A percentile compares a stretch with the other conserved stretches of the same genome.
Evolutionary conservation across 2,888 invertebrate species (phyloP).

Genomic region (Caradrina kadenii): DNA sequence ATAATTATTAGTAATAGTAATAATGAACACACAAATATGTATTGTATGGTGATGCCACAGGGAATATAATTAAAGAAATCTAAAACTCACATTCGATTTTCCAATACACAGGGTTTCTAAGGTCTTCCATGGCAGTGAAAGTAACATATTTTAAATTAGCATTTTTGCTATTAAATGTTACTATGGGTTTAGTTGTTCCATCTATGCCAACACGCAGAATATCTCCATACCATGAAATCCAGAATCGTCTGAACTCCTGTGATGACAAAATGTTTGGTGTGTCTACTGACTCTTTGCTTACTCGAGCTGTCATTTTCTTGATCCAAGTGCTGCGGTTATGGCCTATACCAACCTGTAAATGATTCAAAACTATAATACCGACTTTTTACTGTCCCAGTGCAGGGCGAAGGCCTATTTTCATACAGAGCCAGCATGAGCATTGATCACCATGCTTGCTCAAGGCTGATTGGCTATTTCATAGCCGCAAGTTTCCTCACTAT

Average conservation of each 20-base stretch:
- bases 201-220: slow-evolving; percentile 80
- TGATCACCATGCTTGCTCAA: too few species aligned
- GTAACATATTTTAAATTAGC: slow-evolving; percentile 71
- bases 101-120: slow-evolving; percentile 66
- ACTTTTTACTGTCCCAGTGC: too few species aligned
- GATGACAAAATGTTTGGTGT: slow-evolving; percentile 85
- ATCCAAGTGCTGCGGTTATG: slow-evolving; percentile 68
- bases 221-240: slow-evolving; percentile 87
- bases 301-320: slow-evolving; percentile 53
- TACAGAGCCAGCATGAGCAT: too few species aligned
- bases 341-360: slow-evolving; percentile 70
- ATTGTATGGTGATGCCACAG: too few species aligned
- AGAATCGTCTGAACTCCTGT: slow-evolving; percentile 84
- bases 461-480: too few species aligned
- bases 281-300: slow-evolving; percentile 48
- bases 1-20: slow-evolving; percentile 2
- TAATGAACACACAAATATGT: too few species aligned
- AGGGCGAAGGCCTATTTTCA: too few species aligned
- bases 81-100: slow-evolving; percentile 75
- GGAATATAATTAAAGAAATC: background rate
- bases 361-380: background rate
- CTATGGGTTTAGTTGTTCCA: slow-evolving; percentile 75
- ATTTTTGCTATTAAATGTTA: slow-evolving; percentile 60
- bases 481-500: too few species aligned
- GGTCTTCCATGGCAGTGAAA: slow-evolving; percentile 61